Evolutionary conservation across 2,888 invertebrate species (phyloP).

Genomic region (Macropis europaea): DNA sequence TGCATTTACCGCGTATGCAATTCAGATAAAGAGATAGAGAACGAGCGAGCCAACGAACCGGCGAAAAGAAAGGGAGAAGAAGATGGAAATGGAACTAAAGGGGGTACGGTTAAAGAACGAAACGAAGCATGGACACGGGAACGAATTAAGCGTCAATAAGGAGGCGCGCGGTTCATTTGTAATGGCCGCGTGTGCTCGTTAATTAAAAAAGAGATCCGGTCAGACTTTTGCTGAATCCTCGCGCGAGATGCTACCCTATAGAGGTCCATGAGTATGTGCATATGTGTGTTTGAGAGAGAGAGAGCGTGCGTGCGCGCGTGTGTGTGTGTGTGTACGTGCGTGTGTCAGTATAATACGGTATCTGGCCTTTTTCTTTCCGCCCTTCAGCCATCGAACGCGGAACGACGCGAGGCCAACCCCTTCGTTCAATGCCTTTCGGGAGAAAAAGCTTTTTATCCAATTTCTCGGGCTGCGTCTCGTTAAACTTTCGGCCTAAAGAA

Average conservation of each 20-base stretch:
- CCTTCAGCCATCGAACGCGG: conserved; percentile 41
- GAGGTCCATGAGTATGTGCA: neutral
- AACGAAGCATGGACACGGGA: conserved; percentile 22
- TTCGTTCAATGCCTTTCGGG: conserved; percentile 71
- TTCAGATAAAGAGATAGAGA: conserved; percentile 23
- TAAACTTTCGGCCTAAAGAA: conserved; percentile 75
- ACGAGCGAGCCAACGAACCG: conserved; percentile 5
- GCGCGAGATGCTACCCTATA: conserved; percentile 14
- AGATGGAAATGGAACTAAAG: neutral
- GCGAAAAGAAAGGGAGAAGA: neutral
- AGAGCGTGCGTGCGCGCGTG: neutral
- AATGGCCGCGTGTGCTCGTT: conserved; percentile 61
- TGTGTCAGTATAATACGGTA: conserved; percentile 14
- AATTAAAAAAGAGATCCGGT: conserved; percentile 60
- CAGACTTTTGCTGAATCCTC: conserved; percentile 13
- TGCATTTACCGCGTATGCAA: conserved; percentile 22
- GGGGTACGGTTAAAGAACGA: conserved; percentile 4
- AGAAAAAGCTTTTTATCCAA: conserved; percentile 79
- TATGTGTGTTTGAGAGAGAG: too few species aligned
- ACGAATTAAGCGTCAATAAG: conserved; percentile 71
- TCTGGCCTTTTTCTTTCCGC: conserved; percentile 17
- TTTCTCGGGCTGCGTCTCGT: conserved; percentile 78
- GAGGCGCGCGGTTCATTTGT: conserved; percentile 66
- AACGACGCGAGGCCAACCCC: conserved; percentile 25
- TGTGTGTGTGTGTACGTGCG: neutral